phyloP scores from a whole-genome alignment of 2,888 invertebrate species.

The Acanthosoma haemorrhoidale region DNA sequence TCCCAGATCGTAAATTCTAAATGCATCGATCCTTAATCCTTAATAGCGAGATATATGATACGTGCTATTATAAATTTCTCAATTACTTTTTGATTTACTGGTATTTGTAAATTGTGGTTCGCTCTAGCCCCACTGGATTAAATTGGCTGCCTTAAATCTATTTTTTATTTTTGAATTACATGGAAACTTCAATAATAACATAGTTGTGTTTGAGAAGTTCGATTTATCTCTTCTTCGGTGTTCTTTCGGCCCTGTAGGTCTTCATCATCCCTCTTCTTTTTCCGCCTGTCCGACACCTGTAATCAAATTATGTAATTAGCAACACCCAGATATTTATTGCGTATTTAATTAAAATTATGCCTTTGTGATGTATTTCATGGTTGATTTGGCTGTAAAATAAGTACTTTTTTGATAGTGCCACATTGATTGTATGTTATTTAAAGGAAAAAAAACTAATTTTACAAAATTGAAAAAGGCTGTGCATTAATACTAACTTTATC shows the following conservation, averaged over 20 bases:
- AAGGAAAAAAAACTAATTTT: no score
- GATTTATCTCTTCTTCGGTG: not conserved
- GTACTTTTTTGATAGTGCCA: no score
- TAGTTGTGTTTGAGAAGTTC: not conserved
- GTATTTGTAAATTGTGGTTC: not conserved
- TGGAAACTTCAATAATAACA: slow-evolving; percentile 2
- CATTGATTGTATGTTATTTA: no score
- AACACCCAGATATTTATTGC: no score
- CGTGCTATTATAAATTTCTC: slow-evolving; percentile 9
- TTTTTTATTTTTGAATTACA: not conserved
- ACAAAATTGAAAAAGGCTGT: no score
- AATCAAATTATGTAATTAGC: slow-evolving; percentile 13
- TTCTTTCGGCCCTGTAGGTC: not conserved
- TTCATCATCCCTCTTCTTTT: not conserved
- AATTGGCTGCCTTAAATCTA: not conserved
- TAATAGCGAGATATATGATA: slow-evolving; percentile 22
- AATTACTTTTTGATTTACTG: slow-evolving; percentile 16
- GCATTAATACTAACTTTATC: no score
- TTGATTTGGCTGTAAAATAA: no score
- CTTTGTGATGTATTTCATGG: no score
- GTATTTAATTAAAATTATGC: no score
- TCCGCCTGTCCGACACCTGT: not conserved
- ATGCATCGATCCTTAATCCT: not conserved
- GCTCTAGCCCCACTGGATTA: not conserved
- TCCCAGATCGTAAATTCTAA: not conserved